These are phyloP conservation scores for Xenus cinereus DNA, from an alignment of 2,113 vertebrate species.

Conservation along the genomic window DNA sequence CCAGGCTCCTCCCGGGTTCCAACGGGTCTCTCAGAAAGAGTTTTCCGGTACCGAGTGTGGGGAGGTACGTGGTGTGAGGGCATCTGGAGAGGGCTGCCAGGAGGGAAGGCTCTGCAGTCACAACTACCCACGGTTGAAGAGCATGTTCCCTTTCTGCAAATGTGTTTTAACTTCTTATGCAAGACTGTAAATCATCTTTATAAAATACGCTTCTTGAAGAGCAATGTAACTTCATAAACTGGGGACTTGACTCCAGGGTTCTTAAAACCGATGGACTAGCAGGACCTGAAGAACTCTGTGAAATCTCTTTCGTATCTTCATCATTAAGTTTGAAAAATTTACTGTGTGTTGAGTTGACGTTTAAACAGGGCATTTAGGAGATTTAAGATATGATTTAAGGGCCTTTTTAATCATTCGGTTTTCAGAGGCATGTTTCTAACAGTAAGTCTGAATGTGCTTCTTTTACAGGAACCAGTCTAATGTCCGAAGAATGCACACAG, in stretches of 20 bases:
- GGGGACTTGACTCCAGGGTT: background rate
- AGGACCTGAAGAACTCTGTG: background rate
- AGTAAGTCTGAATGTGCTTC: background rate
- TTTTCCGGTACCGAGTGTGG: background rate
- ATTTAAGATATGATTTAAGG: background rate
- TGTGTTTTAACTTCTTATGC: background rate
- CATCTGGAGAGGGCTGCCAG: background rate
- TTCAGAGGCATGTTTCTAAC: background rate
- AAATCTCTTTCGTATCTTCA: background rate
- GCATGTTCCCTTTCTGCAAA: background rate
- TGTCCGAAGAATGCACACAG: slow-evolving; percentile 96
- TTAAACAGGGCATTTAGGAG: background rate
- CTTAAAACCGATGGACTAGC: background rate
- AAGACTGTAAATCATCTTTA: background rate
- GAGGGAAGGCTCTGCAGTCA: background rate
- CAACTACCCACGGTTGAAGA: background rate
- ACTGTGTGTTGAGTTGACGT: background rate
- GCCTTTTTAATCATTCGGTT: background rate
- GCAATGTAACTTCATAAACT: background rate
- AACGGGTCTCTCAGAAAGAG: background rate
- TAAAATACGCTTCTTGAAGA: background rate
- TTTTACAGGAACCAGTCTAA: slow-evolving; percentile 89
- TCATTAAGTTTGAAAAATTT: background rate
- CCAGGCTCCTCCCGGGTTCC: background rate
- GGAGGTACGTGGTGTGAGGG: background rate